phyloP scores from a whole-genome alignment of 2,797 vertebrate genomes.

The Silurus aristotelis region DNA sequence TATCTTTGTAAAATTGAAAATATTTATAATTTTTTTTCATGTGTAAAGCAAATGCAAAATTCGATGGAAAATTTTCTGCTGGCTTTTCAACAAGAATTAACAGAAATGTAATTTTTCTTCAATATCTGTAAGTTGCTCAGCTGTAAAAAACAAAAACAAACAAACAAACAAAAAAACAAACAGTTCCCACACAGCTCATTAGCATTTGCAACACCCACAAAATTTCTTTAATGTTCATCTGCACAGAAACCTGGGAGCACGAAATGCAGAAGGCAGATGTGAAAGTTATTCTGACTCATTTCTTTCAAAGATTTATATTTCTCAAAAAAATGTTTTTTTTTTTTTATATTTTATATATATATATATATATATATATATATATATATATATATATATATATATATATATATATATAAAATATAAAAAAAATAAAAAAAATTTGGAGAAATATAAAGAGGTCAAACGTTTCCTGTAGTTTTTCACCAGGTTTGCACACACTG shows the following conservation, averaged over 20 bases:
- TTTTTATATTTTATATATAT: too few relatives aligned
- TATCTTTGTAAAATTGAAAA: background rate
- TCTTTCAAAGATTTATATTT: too few relatives aligned
- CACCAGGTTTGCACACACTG: too few relatives aligned
- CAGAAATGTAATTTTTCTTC: background rate
- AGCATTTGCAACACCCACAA: background rate
- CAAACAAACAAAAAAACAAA: too few relatives aligned
- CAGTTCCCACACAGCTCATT: background rate
- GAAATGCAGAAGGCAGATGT: background rate
- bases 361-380: too few relatives aligned
- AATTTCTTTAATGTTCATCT: background rate
- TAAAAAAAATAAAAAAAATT: too few relatives aligned
- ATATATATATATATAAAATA: too few relatives aligned
- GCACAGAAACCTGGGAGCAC: background rate
- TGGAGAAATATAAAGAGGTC: too few relatives aligned
- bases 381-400: too few relatives aligned
- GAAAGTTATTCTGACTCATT: background rate
- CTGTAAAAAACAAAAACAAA: background rate
- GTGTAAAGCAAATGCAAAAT: background rate
- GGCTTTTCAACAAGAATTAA: background rate
- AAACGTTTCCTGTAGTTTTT: too few relatives aligned
- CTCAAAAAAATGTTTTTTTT: too few relatives aligned
- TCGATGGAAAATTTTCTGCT: background rate
- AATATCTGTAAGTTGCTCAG: background rate
- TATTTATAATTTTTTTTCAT: background rate